Evolutionary conservation across 2,797 vertebrate species (phyloP), one percentile per base, ranked within the genome.

Genomic region (Vireo griseus): DNA sequence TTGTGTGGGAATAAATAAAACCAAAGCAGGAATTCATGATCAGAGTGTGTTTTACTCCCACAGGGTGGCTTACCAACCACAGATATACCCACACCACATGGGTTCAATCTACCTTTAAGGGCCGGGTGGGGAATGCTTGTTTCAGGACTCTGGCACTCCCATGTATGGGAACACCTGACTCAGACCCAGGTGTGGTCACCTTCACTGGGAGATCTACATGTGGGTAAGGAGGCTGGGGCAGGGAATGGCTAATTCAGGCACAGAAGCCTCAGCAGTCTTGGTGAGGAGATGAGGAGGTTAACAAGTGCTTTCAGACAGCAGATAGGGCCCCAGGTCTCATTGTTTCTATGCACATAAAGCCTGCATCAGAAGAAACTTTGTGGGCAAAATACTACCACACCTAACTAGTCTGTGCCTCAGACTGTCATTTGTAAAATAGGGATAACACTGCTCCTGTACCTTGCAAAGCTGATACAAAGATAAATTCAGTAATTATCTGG

Each of bases 1-100:
- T 94, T 55, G 73, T 83, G 89, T 73, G 76, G 83, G 62, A 94
- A 94, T 82, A 90, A 80, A 69, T 28, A 51, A 94, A 96, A 92
- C 48, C 47, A 90, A 94, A 88, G 84, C 82, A 91, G 57, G 45
- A 94, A 80, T 94, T 91, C 55, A 54, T 19, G 31, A 88, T 59
- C 66, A 67, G 63, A 76, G 47, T 37, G 47, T 77, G 24, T 80
- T 94, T 71, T 84, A 63, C 55, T 71, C 94, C 83, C 69, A 73
- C 45, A 73, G 67, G 7, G 29, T 80, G 68, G 33, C 75, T 95
- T 91, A 69, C 67, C 82, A 80, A 51, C 44, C 45, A 81, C 51
- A 79, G 71, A 52, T 86, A 91, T 17, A 54, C n/a, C 67, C 42
- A 72, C 79, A 76, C 17, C 21, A 73, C 0, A 1, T 4, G 57